Percentiles rank a stretch among this genome's conserved stretches.
Conservation (phyloP, 2,888 invertebrate genomes). For the Gasteruption jaculator region DNA sequence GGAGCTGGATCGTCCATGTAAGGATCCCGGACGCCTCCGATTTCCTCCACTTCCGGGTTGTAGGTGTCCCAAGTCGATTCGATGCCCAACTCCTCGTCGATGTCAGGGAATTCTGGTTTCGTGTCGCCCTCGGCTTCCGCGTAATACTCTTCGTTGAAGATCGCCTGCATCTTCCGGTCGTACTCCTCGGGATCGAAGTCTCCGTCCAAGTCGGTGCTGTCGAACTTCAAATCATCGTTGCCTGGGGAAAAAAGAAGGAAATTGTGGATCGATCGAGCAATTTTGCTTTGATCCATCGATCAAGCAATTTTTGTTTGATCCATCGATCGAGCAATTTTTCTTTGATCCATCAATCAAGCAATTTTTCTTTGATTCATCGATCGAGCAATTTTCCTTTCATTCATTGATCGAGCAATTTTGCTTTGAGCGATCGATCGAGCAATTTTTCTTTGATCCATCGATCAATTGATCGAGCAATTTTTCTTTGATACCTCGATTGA, state of each 20-base stretch:
- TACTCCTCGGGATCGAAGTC: constrained; percentile 89
- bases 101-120: constrained; percentile 82
- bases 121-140: constrained; percentile 60
- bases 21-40: no score
- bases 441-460: no score
- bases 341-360: no score
- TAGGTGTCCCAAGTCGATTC: constrained; percentile 67
- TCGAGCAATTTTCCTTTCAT: no score
- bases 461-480: no score
- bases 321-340: no score
- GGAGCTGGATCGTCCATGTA: constrained; percentile 40
- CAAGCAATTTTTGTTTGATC: no score
- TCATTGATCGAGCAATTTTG: no score
- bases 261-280: constrained; percentile 7
- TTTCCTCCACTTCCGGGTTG: constrained; percentile 50
- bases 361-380: no score
- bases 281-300: no score
- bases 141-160: constrained; percentile 88
- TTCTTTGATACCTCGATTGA: no score
- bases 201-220: constrained; percentile 68
- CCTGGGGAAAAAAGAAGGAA: constrained; percentile 25
- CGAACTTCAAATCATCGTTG: constrained; percentile 40
- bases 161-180: constrained; percentile 78
- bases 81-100: constrained; percentile 69
- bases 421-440: no score